A percentile compares a stretch with the other conserved stretches of the same genome.
These are phyloP conservation scores for Pseudococcus jackbeardsleyi DNA, from an alignment of 2,888 invertebrate species.

Conservation along the genomic window DNA sequence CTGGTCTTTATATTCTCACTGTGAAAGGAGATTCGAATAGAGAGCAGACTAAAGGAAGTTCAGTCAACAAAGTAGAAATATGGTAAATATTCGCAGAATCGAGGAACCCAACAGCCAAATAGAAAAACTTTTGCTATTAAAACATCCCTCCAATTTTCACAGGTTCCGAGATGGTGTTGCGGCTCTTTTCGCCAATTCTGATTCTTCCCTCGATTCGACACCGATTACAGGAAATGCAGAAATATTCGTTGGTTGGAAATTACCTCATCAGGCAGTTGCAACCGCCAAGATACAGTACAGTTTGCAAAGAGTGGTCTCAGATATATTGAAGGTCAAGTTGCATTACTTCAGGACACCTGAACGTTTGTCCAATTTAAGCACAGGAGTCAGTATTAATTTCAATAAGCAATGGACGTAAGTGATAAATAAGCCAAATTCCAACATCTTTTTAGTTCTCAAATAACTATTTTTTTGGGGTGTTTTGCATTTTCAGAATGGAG, in stretches of 20 bases:
- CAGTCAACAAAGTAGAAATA: constrained; percentile 63
- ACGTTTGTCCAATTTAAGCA: constrained; percentile 71
- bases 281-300: constrained; percentile 61
- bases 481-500: constrained; percentile 57
- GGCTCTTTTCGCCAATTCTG: constrained; percentile 55
- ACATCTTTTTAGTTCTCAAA: too few species aligned
- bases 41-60: constrained; percentile 59
- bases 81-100: constrained; percentile 61
- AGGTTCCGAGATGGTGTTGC: constrained; percentile 65
- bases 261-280: constrained; percentile 61
- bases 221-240: constrained; percentile 62
- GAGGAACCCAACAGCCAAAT: too few species aligned
- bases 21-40: constrained; percentile 65
- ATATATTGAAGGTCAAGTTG: constrained; percentile 65
- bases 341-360: constrained; percentile 72
- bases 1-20: constrained; percentile 65
- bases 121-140: too few species aligned
- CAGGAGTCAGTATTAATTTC: constrained; percentile 74
- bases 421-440: background rate
- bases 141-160: background rate
- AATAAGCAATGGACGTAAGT: constrained; percentile 73
- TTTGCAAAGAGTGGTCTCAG: constrained; percentile 55
- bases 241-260: constrained; percentile 63
- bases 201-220: constrained; percentile 60
- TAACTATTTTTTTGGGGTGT: background rate